Percentiles rank a stretch among this genome's conserved stretches.
Evolutionary conservation across 2,113 vertebrate genomes (phyloP).

Genomic region (Neopipo cinnamomea): DNA sequence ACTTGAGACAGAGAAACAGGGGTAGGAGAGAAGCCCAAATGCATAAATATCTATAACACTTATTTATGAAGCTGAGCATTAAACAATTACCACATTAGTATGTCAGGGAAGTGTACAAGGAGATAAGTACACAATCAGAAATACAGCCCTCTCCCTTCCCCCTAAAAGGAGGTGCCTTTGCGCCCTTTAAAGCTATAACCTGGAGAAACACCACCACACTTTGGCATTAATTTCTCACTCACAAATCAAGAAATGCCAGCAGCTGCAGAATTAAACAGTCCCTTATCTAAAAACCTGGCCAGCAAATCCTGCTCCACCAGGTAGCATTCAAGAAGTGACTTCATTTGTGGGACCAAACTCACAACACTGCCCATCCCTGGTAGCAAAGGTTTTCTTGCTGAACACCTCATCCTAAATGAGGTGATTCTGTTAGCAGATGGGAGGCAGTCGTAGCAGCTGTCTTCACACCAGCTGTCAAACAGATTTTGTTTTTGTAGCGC

Average conservation of each 20-base stretch:
- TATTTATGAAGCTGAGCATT: background rate
- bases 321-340: background rate
- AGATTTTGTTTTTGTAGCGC: background rate
- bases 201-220: background rate
- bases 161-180: background rate
- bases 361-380: background rate
- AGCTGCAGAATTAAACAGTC: background rate
- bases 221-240: background rate
- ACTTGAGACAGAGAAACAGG: background rate
- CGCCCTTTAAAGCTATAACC: background rate
- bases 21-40: background rate
- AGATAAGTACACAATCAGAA: background rate
- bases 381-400: background rate
- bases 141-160: background rate
- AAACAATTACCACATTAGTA: background rate
- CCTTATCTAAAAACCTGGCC: background rate
- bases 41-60: background rate
- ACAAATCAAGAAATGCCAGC: background rate
- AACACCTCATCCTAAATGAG: background rate
- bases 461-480: conserved; percentile 2
- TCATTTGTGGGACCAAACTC: background rate
- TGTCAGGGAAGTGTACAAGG: background rate
- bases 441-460: background rate
- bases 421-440: background rate
- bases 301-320: background rate